These are phyloP conservation scores for Drosophila nigrodunni DNA, from an alignment of 1,140 invertebrate species.

Conservation along the genomic window DNA sequence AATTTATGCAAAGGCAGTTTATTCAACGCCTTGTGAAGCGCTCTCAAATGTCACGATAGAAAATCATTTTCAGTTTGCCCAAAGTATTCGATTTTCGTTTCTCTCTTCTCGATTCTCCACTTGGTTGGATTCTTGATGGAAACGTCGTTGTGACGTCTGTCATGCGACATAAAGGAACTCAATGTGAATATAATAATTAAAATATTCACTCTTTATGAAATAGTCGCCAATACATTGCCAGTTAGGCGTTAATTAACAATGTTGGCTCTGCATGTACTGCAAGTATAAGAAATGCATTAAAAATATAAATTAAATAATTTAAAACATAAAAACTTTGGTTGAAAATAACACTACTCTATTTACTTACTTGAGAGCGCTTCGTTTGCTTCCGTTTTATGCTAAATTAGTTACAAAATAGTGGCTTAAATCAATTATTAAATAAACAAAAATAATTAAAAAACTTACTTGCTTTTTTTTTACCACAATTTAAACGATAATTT, in stretches of 20 bases:
- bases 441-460: neutral
- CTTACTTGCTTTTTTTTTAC: neutral
- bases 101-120: neutral
- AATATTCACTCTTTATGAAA: conserved; percentile 57
- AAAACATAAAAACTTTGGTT: no score
- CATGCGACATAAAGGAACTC: conserved; percentile 27
- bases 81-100: neutral
- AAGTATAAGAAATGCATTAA: neutral
- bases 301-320: no score
- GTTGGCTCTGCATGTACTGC: conserved; percentile 27
- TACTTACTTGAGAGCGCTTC: neutral
- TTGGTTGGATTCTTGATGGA: neutral
- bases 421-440: neutral
- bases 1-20: conserved; percentile 54
- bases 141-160: conserved; percentile 4
- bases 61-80: conserved; percentile 19
- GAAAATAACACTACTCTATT: neutral
- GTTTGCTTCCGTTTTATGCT: neutral
- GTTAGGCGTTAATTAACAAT: conserved; percentile 4
- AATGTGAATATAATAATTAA: conserved; percentile 55
- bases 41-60: conserved; percentile 69
- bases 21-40: conserved; percentile 36
- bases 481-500: neutral
- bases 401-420: neutral
- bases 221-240: conserved; percentile 24